These are phyloP conservation scores for Hipparchia semele DNA, from an alignment of 2,888 invertebrate species.

Conservation along the genomic window DNA sequence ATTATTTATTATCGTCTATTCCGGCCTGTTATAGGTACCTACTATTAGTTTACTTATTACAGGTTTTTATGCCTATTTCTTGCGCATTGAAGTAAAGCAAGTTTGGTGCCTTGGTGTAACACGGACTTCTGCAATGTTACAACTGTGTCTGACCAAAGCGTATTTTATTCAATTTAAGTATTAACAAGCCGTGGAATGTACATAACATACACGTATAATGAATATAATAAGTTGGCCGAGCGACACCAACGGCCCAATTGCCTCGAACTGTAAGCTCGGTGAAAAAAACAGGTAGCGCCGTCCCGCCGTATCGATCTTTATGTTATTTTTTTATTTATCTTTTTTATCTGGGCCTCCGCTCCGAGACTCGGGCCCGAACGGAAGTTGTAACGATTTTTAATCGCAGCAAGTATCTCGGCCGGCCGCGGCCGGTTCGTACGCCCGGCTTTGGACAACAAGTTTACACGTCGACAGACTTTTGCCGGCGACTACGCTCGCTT, in stretches of 20 bases:
- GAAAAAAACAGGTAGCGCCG: constrained; percentile 80
- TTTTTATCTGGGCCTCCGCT: constrained; percentile 76
- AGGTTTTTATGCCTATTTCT: not conserved
- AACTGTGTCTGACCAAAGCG: not conserved
- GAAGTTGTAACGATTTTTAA: constrained; percentile 83
- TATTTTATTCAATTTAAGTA: constrained; percentile 11
- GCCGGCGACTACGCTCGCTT: not conserved
- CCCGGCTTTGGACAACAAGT: constrained; percentile 68
- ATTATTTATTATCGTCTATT: no score
- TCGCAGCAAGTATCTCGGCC: constrained; percentile 77
- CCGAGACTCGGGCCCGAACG: constrained; percentile 73
- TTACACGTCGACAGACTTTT: constrained; percentile 49
- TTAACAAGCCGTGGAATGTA: constrained; percentile 26
- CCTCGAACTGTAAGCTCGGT: constrained; percentile 62
- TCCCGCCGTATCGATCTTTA: constrained; percentile 79
- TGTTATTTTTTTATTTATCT: constrained; percentile 80
- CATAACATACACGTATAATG: constrained; percentile 36
- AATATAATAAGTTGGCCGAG: constrained; percentile 44
- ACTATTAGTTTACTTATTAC: not conserved
- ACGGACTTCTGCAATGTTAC: not conserved
- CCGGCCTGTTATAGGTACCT: no score
- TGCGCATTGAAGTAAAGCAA: no score
- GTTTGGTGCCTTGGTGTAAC: no score
- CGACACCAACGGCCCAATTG: constrained; percentile 52
- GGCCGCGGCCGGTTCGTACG: constrained; percentile 69